Conservation (phyloP, 1,140 invertebrate species). For the Drosophila setifemur region DNA sequence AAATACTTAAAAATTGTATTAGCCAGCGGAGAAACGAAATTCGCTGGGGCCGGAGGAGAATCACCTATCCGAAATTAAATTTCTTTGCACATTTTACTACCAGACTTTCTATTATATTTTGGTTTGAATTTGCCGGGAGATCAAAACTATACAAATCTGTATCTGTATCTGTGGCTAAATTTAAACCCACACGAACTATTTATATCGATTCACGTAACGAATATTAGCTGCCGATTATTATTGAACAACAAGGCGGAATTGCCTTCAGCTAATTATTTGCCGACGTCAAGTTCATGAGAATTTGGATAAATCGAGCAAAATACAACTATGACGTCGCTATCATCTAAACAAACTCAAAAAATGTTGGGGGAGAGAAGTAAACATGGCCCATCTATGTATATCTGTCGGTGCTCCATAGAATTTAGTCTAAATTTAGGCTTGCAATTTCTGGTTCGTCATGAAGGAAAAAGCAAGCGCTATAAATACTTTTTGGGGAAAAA, state of each 20-base stretch:
- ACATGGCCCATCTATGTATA: constrained; percentile 57
- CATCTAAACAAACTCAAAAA: constrained; percentile 43
- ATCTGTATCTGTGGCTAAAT: constrained; percentile 44
- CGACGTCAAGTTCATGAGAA: constrained; percentile 73
- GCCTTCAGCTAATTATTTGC: constrained; percentile 65
- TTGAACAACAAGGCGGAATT: constrained; percentile 60
- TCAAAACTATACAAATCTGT: constrained; percentile 23
- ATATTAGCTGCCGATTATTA: constrained; percentile 64
- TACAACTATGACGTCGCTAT: constrained; percentile 60
- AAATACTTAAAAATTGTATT: constrained; percentile 43
- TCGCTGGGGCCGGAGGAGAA: background rate
- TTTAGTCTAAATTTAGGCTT: constrained; percentile 40
- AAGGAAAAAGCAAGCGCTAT: constrained; percentile 6
- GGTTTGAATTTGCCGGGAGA: constrained; percentile 56
- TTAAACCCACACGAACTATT: constrained; percentile 53
- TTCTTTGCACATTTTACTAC: constrained; percentile 19
- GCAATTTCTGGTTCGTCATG: constrained; percentile 66
- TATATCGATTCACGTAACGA: constrained; percentile 68
- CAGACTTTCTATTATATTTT: constrained; percentile 12
- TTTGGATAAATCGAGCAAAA: constrained; percentile 23
- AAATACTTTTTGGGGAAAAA: constrained; percentile 6
- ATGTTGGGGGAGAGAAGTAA: constrained; percentile 39
- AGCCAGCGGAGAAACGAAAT: constrained; percentile 14
- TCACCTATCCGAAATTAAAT: constrained; percentile 1
- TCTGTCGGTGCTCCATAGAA: constrained; percentile 21